Evolutionary conservation across 2,797 vertebrate species (phyloP).

Genomic region (Leptatherina wallacei): DNA sequence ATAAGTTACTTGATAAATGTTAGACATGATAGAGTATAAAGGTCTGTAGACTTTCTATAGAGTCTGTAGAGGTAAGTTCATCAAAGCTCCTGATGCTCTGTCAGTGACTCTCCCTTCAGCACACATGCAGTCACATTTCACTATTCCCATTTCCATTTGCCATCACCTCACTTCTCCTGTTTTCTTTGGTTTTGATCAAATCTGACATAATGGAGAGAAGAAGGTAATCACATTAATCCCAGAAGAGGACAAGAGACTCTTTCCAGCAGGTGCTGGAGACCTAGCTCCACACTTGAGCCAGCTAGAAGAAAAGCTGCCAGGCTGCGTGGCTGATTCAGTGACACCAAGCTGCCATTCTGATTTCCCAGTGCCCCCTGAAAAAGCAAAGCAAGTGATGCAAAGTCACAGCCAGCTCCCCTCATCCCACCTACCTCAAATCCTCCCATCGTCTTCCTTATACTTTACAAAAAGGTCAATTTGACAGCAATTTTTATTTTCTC

Average conservation of each 20-base stretch:
- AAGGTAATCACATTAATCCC: conserved; percentile 6
- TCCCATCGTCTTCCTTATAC: neutral
- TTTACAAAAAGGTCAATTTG: conserved; percentile 9
- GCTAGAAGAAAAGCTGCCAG: conserved; percentile 47
- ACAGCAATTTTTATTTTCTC: conserved; percentile 6
- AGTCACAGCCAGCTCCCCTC: conserved; percentile 24
- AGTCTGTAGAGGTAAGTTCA: neutral
- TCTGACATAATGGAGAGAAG: conserved; percentile 2
- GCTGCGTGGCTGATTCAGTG: conserved; percentile 37
- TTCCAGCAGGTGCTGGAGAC: conserved; percentile 47
- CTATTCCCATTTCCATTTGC: neutral
- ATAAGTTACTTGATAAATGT: neutral
- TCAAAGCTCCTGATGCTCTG: conserved; percentile 13
- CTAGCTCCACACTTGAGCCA: conserved; percentile 35
- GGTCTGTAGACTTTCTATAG: too few relatives aligned
- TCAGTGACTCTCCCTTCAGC: neutral
- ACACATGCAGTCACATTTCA: conserved; percentile 28
- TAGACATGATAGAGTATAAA: neutral
- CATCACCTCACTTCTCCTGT: neutral
- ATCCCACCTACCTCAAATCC: conserved; percentile 31
- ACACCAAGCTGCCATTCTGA: conserved; percentile 50
- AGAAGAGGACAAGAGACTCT: conserved; percentile 18
- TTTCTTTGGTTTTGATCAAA: conserved; percentile 5
- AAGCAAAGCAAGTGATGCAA: conserved; percentile 37
- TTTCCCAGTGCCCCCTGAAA: conserved; percentile 32